Percentiles rank a stretch among this genome's conserved stretches.
Conservation (phyloP, 2,888 invertebrate species). For the Epirrhoe tristata region DNA sequence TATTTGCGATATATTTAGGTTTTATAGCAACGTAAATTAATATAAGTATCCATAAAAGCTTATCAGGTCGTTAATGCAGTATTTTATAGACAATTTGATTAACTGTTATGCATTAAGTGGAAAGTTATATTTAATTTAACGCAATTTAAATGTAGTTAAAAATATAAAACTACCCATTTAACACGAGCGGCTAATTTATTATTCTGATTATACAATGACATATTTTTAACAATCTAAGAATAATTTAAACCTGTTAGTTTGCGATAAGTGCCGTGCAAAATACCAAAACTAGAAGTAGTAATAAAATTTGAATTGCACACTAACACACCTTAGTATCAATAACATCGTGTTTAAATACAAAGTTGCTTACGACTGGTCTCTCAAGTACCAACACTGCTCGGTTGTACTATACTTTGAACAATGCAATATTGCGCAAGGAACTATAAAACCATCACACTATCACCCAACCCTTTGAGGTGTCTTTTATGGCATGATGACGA, state of each 20-base stretch:
- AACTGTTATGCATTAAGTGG: conserved; percentile 25
- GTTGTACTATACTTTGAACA: conserved; percentile 49
- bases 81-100: conserved; percentile 34
- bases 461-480: conserved; percentile 79
- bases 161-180: conserved; percentile 16
- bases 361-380: conserved; percentile 15
- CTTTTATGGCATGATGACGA: conserved; percentile 57
- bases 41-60: conserved; percentile 28
- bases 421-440: conserved; percentile 79
- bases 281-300: conserved; percentile 1
- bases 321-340: conserved; percentile 14
- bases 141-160: conserved; percentile 27
- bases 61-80: conserved; percentile 34
- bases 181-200: conserved; percentile 8
- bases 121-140: conserved; percentile 33
- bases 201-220: conserved; percentile 15
- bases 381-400: conserved; percentile 50
- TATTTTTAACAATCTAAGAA: conserved; percentile 4
- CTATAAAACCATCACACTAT: conserved; percentile 79
- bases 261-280: conserved; percentile 8
- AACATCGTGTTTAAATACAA: conserved; percentile 22
- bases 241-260: conserved; percentile 19
- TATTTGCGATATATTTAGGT: conserved; percentile 32
- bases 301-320: conserved; percentile 15
- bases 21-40: conserved; percentile 33